Evolutionary conservation across 2,797 vertebrate species (phyloP).

Genomic region (Urocyon cinereoargenteus): DNA sequence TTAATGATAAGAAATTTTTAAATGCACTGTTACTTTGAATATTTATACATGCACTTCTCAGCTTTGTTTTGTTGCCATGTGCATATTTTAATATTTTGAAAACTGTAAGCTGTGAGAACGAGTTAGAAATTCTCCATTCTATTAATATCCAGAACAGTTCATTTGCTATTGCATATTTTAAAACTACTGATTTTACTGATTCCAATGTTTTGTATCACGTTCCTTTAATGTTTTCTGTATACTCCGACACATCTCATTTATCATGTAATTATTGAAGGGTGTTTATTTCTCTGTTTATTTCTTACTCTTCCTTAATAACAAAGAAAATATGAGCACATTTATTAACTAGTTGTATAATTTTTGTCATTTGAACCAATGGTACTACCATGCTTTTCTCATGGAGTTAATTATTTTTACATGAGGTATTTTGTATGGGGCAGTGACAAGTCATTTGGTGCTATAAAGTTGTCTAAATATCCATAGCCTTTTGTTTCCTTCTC

Average conservation of each 20-base stretch:
- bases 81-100: background rate
- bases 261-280: background rate
- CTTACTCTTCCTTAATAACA: background rate
- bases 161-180: conserved; percentile 5
- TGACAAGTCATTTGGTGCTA: background rate
- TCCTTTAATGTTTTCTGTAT: background rate
- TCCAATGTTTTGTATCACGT: background rate
- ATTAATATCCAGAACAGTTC: background rate
- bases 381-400: background rate
- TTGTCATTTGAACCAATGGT: background rate
- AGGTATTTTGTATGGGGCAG: background rate
- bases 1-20: background rate
- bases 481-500: background rate
- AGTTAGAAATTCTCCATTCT: background rate
- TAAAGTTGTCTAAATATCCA: background rate
- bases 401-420: background rate
- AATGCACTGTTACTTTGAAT: background rate
- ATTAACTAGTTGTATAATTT: background rate
- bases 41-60: background rate
- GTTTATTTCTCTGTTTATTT: conserved; percentile 11
- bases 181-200: background rate
- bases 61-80: background rate
- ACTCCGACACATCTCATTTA: conserved; percentile 1
- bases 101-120: conserved; percentile 4
- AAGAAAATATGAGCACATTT: background rate